A percentile compares a stretch with the other conserved stretches of the same genome.
Evolutionary conservation across 2,888 invertebrate species (phyloP).

Genomic region (Myopa testacea): DNA sequence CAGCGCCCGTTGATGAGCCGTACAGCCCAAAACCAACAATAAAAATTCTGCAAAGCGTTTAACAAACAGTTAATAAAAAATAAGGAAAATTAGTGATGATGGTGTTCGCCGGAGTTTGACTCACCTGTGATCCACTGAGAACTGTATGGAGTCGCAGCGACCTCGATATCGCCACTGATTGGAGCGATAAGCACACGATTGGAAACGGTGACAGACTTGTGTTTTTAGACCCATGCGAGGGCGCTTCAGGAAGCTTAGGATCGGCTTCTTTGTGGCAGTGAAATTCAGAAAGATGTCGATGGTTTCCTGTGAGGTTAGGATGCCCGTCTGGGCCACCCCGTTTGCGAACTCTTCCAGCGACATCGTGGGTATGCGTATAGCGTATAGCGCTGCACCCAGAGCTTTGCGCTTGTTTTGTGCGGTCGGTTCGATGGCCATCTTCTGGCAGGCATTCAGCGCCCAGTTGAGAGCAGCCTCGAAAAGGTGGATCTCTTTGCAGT

Average conservation of each 20-base stretch:
- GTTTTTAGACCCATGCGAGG: constrained; percentile 89
- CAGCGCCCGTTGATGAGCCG: constrained; percentile 95
- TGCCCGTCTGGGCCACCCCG: constrained; percentile 92
- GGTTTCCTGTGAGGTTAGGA: constrained; percentile 91
- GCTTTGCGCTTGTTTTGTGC: constrained; percentile 83
- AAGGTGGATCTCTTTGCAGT: constrained; percentile 92
- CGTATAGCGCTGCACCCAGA: constrained; percentile 82
- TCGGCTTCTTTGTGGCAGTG: constrained; percentile 89
- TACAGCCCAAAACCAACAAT: constrained; percentile 96
- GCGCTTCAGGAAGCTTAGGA: constrained; percentile 84
- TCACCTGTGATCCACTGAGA: constrained; percentile 86
- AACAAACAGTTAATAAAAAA: not conserved
- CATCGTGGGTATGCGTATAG: constrained; percentile 95
- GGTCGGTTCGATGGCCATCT: constrained; percentile 85
- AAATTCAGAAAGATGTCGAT: constrained; percentile 96
- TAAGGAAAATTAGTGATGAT: not conserved
- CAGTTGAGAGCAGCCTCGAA: constrained; percentile 93
- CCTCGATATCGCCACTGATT: constrained; percentile 98
- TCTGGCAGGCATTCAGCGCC: constrained; percentile 90
- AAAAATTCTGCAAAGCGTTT: constrained; percentile 76
- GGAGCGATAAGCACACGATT: constrained; percentile 95
- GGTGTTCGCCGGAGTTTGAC: not conserved
- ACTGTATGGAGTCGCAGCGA: constrained; percentile 96
- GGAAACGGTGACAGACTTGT: constrained; percentile 95
- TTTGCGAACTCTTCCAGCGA: constrained; percentile 93